phyloP scores from a whole-genome alignment of 1,140 invertebrate species.

The Caenorhabditis tropicalis region DNA sequence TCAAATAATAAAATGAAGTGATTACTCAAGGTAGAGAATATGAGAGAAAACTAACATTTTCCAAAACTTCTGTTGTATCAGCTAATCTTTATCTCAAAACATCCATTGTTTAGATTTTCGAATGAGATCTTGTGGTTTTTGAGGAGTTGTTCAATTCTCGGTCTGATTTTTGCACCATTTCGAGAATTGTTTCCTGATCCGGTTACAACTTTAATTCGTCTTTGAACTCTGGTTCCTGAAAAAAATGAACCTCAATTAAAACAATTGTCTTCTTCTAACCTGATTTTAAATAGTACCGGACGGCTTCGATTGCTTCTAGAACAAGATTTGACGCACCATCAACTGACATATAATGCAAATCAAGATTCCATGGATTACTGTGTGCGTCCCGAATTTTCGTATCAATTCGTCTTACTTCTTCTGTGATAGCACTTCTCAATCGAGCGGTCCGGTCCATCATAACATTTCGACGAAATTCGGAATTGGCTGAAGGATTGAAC shows the following conservation, averaged over 20 bases:
- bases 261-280: neutral
- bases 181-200: constrained; percentile 3
- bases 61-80: neutral
- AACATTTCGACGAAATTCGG: neutral
- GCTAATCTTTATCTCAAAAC: neutral
- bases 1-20: too few relatives aligned
- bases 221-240: neutral
- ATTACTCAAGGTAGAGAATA: too few relatives aligned
- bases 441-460: neutral
- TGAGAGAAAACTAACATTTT: too few relatives aligned
- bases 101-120: neutral
- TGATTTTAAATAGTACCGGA: neutral
- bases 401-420: neutral
- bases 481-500: neutral
- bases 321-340: neutral
- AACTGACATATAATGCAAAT: constrained; percentile 23
- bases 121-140: neutral
- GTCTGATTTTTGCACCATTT: neutral
- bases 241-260: too few relatives aligned
- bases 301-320: neutral
- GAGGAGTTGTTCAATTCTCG: neutral
- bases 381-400: neutral
- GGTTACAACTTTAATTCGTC: neutral
- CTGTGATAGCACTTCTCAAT: neutral
- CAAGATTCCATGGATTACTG: constrained; percentile 8